Percentiles rank a stretch among this genome's conserved stretches.
Evolutionary conservation across 2,113 vertebrate species (phyloP).

Genomic region (Cochlearius cochlearius): DNA sequence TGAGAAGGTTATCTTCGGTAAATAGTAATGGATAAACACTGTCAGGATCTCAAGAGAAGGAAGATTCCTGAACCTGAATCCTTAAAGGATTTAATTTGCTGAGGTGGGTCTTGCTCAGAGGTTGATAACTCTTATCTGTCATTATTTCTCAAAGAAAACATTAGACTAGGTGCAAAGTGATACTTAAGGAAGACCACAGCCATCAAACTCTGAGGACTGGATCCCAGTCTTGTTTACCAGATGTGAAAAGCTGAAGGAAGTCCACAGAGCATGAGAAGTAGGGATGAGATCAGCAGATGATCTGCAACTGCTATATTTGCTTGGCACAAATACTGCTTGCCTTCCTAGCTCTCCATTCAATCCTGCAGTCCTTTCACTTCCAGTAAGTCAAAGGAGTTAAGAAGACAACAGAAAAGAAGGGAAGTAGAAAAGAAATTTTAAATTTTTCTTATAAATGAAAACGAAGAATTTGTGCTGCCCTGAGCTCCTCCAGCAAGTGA

Average conservation of each 20-base stretch:
- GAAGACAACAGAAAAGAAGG: not conserved
- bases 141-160: constrained; percentile 5
- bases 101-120: not conserved
- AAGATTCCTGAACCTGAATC: not conserved
- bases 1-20: constrained; percentile 40
- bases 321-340: not conserved
- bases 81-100: not conserved
- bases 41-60: not conserved
- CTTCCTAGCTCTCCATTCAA: not conserved
- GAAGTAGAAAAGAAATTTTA: not conserved
- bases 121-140: not conserved
- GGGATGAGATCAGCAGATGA: not conserved
- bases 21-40: constrained; percentile 15
- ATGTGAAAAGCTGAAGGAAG: not conserved
- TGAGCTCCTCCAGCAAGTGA: not conserved
- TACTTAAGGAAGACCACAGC: not conserved
- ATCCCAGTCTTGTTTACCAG: not conserved
- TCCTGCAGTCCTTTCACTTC: not conserved
- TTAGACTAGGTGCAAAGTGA: not conserved
- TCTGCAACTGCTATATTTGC: not conserved
- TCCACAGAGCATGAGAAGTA: not conserved
- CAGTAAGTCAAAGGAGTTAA: not conserved
- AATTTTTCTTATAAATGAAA: not conserved
- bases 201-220: not conserved
- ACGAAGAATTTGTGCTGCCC: not conserved